Base-by-base conservation (phyloP, 2,113 vertebrate species). In the Scortum barcoo region DNA sequence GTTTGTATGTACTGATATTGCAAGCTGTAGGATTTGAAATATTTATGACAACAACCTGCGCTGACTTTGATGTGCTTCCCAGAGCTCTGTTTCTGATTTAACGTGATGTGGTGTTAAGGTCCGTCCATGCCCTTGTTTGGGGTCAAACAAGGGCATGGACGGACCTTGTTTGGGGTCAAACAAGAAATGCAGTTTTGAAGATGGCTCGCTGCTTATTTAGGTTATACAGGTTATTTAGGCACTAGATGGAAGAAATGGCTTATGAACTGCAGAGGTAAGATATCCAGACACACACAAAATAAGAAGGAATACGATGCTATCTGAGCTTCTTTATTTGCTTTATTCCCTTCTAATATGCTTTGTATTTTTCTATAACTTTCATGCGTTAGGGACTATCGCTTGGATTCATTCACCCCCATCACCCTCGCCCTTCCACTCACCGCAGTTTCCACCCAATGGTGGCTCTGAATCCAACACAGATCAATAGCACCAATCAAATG, bases 401-500 rank as follows among this genome's bases (percentile, higher is more conserved):
- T 74, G 50, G 72, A 82, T 76, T 79, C n/a, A 88, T 76, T 89
- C 78, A 85, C 56, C 56, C 38, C 54, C 36, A 36, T 30, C 54
- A 13, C 73, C 72, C 70, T 88, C 67, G 19, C 26, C 50, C 74
- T 6, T 74, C 7, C 17, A 70, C 88, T 76, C 75, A 66, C 57
- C 6, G 73, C 80, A 83, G 67, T 86, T 86, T 86, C 77, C 73
- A 61, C 76, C 57, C 50, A 83, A 53, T 69, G 69, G 71, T 79
- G 83, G 22, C 87, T 86, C 77, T 76, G 87, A 93, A 88, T 89
- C 65, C 74, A 75, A 75, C 61, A 54, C 33, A 48, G 68, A 93
- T 94, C 92, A 88, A 93, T 94, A 93, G 70, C 70, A 93, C 77
- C 86, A 90, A 93, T 91, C 81, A 88, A 80, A 86, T 68, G 80